Evolutionary conservation across 2,797 vertebrate genomes (phyloP).

Genomic region (Threskiornis aethiopicus): DNA sequence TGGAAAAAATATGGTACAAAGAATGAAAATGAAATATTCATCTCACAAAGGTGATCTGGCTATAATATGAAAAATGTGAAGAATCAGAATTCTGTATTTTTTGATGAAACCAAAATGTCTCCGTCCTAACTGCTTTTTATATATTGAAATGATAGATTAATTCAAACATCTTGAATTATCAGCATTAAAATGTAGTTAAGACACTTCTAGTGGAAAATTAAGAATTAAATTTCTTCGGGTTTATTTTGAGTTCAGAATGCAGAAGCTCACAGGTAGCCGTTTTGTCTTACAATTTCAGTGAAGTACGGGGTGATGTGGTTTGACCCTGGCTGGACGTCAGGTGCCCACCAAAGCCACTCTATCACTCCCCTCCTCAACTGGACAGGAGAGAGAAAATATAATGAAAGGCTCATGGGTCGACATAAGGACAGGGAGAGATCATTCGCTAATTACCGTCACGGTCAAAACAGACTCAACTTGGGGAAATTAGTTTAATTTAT

Average conservation of each 20-base stretch:
- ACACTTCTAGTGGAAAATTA: background rate
- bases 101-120: rapidly evolving
- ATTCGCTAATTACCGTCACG: too few relatives aligned
- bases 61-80: background rate
- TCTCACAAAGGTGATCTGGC: background rate
- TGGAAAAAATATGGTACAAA: background rate
- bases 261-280: background rate
- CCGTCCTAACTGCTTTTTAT: background rate
- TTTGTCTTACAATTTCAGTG: background rate
- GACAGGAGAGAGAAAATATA: too few relatives aligned
- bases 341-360: too few relatives aligned
- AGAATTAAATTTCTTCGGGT: background rate
- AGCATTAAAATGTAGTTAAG: background rate
- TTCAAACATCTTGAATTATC: background rate
- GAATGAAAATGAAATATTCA: background rate
- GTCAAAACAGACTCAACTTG: too few relatives aligned
- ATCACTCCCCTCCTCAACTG: too few relatives aligned
- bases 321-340: too few relatives aligned
- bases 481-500: too few relatives aligned
- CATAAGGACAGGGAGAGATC: too few relatives aligned
- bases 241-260: background rate
- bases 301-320: too few relatives aligned
- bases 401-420: too few relatives aligned
- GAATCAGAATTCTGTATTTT: background rate
- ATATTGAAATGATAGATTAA: background rate